phyloP scores from a whole-genome alignment of 1,140 invertebrate genomes.

The Lepidurus arcticus region DNA sequence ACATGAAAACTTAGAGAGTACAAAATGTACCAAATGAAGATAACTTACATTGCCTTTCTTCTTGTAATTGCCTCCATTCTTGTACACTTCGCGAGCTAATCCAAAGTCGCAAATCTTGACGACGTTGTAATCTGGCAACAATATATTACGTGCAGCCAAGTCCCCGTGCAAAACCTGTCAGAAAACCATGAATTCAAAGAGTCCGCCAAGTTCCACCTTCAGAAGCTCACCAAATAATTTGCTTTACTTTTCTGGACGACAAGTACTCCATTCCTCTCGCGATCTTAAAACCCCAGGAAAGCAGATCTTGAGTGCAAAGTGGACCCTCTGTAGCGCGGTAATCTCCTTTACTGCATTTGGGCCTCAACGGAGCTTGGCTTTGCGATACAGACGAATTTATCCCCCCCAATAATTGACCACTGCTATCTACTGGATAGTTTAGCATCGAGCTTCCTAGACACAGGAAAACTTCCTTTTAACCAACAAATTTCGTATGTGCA shows the following conservation, averaged over 20 bases:
- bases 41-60: constrained; percentile 36
- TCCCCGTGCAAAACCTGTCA: constrained; percentile 48
- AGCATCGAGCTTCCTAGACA: constrained; percentile 38
- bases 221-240: constrained; percentile 15
- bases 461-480: constrained; percentile 37
- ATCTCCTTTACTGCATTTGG: constrained; percentile 67
- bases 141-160: constrained; percentile 53
- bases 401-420: constrained; percentile 44
- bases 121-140: constrained; percentile 49
- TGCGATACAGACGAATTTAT: constrained; percentile 45
- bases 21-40: not conserved
- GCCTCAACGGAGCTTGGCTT: constrained; percentile 63
- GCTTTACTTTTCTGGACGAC: constrained; percentile 67
- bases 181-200: constrained; percentile 31
- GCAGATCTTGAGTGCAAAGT: constrained; percentile 69
- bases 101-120: constrained; percentile 53
- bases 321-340: constrained; percentile 39
- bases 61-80: constrained; percentile 46
- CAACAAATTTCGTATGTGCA: not conserved
- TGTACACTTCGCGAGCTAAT: constrained; percentile 48
- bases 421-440: constrained; percentile 34
- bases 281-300: constrained; percentile 89
- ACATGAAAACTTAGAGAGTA: no score
- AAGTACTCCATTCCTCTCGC: constrained; percentile 94
- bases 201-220: not conserved